A percentile compares a stretch with the other conserved stretches of the same genome.
phyloP scores from a whole-genome alignment of 1,140 invertebrate species.

The Nephotettix cincticeps region DNA sequence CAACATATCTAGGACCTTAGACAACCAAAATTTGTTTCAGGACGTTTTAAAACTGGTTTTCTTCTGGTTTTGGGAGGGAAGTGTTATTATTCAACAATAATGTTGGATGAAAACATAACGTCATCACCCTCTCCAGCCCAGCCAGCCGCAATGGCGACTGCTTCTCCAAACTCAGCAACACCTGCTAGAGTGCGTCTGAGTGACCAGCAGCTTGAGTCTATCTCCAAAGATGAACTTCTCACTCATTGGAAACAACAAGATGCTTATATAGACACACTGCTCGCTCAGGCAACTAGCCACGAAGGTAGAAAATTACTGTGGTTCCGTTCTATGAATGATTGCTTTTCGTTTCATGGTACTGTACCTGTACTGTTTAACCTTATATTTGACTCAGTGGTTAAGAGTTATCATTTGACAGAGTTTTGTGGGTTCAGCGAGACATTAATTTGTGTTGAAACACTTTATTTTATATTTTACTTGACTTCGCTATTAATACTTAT shows the following conservation, averaged over 20 bases:
- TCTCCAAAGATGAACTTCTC: slow-evolving; percentile 29
- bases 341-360: slow-evolving; percentile 10
- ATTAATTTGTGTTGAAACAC: background rate
- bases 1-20: too few relatives aligned
- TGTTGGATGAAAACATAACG: background rate
- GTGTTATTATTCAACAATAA: background rate
- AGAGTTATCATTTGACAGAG: background rate
- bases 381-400: slow-evolving; percentile 1
- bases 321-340: slow-evolving; percentile 27
- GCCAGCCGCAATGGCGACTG: background rate
- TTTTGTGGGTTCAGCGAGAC: background rate
- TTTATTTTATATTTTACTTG: background rate
- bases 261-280: slow-evolving; percentile 32
- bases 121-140: background rate
- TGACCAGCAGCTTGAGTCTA: slow-evolving; percentile 29
- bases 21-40: background rate
- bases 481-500: background rate
- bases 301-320: slow-evolving; percentile 36
- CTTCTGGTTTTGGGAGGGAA: too few relatives aligned
- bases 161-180: background rate
- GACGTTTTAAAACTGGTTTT: background rate
- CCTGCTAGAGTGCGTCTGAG: slow-evolving; percentile 19
- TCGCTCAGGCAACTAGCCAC: slow-evolving; percentile 30
- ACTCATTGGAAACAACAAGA: slow-evolving; percentile 34
- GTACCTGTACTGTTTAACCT: slow-evolving; percentile 10